phyloP scores from a whole-genome alignment of 2,888 invertebrate species.

The Metopia argyrocephala region DNA sequence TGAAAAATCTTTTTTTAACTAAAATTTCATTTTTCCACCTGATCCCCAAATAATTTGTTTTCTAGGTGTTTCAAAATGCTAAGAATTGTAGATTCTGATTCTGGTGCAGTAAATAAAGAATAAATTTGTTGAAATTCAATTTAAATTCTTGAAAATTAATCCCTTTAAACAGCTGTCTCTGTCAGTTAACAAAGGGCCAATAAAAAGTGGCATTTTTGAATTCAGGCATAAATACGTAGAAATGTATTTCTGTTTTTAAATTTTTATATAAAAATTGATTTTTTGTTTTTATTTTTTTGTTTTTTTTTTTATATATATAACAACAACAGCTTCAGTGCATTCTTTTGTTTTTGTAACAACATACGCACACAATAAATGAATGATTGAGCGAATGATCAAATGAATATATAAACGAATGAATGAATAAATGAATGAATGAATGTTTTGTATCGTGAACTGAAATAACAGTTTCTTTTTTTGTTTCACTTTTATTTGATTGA shows the following conservation, averaged over 20 bases:
- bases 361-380: slow-evolving; percentile 58
- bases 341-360: slow-evolving; percentile 34
- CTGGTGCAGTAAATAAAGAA: too few relatives aligned
- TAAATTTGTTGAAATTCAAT: too few relatives aligned
- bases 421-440: slow-evolving; percentile 19
- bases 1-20: too few relatives aligned
- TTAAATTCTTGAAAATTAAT: background rate
- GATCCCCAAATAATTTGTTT: too few relatives aligned
- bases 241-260: slow-evolving; percentile 57
- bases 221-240: slow-evolving; percentile 52
- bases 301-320: background rate
- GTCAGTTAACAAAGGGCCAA: background rate
- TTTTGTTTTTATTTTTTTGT: slow-evolving; percentile 16
- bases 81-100: too few relatives aligned
- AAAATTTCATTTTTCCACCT: too few relatives aligned
- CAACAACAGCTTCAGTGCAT: slow-evolving; percentile 10
- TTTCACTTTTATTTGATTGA: slow-evolving; percentile 69
- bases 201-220: slow-evolving; percentile 27
- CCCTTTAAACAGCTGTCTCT: background rate
- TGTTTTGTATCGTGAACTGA: slow-evolving; percentile 50
- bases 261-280: slow-evolving; percentile 25
- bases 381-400: slow-evolving; percentile 26
- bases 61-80: too few relatives aligned
- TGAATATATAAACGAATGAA: slow-evolving; percentile 9
- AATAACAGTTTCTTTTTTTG: slow-evolving; percentile 57